Percentiles rank a stretch among this genome's conserved stretches.
Evolutionary conservation across 2,888 invertebrate genomes (phyloP).

Genomic region (Eumerus sabulonum): DNA sequence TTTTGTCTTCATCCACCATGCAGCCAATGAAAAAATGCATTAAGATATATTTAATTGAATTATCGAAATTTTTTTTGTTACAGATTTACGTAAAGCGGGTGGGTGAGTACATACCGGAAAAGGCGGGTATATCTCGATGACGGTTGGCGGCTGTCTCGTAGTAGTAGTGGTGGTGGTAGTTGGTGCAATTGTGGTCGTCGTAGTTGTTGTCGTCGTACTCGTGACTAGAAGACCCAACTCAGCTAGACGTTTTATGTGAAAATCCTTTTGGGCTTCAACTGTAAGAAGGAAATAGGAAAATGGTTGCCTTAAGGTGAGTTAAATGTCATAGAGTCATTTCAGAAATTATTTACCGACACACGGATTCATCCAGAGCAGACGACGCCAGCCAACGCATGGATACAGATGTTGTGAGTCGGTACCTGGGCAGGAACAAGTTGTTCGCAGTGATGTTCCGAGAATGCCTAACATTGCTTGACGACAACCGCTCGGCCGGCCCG

Average conservation of each 20-base stretch:
- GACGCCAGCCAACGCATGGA: conserved; percentile 94
- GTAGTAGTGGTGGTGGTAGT: conserved; percentile 78
- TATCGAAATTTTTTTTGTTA: conserved; percentile 15
- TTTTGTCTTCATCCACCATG: conserved; percentile 52
- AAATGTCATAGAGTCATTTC: conserved; percentile 1
- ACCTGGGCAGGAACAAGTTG: conserved; percentile 92
- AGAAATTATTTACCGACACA: conserved; percentile 89
- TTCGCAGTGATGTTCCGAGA: conserved; percentile 92
- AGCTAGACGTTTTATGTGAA: conserved; percentile 83
- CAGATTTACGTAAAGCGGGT: no score
- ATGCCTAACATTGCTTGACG: conserved; percentile 92
- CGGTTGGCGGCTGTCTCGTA: conserved; percentile 72
- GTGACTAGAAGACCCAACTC: conserved; percentile 80
- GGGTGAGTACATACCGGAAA: conserved; percentile 70
- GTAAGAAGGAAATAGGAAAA: conserved; percentile 57
- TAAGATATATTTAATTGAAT: conserved; percentile 24
- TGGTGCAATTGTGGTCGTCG: conserved; percentile 80
- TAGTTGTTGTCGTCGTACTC: conserved; percentile 79
- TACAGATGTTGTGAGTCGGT: conserved; percentile 91
- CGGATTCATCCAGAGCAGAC: conserved; percentile 93
- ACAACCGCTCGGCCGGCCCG: conserved; percentile 91
- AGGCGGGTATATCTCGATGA: conserved; percentile 74
- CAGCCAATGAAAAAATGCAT: conserved; percentile 2
- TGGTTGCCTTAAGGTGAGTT: background rate
- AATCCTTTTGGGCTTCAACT: conserved; percentile 95